Base-by-base conservation (phyloP, 1,140 invertebrate genomes). In the Pogonognathellus flavescens region DNA sequence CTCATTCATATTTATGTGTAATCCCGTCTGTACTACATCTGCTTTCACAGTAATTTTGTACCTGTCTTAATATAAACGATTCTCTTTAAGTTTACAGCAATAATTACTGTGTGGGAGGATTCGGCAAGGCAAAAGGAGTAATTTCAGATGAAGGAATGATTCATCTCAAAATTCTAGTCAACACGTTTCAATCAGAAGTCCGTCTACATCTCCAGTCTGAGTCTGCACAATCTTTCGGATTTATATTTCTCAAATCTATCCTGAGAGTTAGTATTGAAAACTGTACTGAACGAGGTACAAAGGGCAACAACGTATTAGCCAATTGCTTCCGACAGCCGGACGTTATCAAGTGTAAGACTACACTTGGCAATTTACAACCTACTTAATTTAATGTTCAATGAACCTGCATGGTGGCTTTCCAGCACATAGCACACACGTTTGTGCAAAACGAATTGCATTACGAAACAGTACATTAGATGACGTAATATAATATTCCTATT, bases 331-430 rank as follows among this genome's bases (percentile, higher is more conserved):
- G 31, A 76, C 31, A 49, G 41, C 70, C 70, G 70, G 70, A 76
- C 70, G 70, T 76, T 76, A 76, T 76, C 70, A 76, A 49, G 31
- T 76, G 70, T 50, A 41, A 41, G 31, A 41, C 31, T 41, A 41
- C 31, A 76, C 49, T 76, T 49, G 31, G 70, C 31, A 41, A 41
- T 41, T 76, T 76, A 25, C 49, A 76, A 31, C 70, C 70, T 76
- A 76, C 70, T 76, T 76, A 76, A 76, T 76, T 76, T 76, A 76
- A 76, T 76, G 70, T 76, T 76, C 70, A 76, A 76, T 76, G 70
- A 76, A 76, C 70, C 70, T 76, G 70, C 31, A 41, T 6, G 31
- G 31, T 49, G 31, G 62, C 49, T 76, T 76, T 76, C 70, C 70
- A 76, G 70, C 11, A 50, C 31, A n/a, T 10, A 57, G 14, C 70